phyloP scores from a whole-genome alignment of 2,113 vertebrate genomes.

The Origma solitaria region DNA sequence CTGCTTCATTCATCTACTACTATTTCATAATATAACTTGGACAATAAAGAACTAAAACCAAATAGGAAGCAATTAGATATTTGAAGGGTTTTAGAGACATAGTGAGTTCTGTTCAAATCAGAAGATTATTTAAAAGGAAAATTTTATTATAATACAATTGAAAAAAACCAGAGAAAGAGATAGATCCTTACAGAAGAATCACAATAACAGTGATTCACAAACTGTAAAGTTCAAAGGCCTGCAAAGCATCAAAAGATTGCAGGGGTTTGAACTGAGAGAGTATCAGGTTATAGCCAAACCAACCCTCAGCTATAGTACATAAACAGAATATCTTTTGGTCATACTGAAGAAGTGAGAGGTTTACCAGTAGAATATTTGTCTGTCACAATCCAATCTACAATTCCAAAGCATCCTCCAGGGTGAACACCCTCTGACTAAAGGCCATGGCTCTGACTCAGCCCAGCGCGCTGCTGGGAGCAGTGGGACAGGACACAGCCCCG shows the following conservation, averaged over 20 bases:
- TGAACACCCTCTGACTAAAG: not conserved
- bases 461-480: not conserved
- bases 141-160: not conserved
- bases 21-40: not conserved
- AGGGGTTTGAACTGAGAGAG: not conserved
- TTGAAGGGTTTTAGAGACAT: not conserved
- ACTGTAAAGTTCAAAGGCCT: not conserved
- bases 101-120: not conserved
- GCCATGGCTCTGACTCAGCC: not conserved
- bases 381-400: not conserved
- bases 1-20: not conserved
- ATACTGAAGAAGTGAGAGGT: not conserved
- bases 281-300: not conserved
- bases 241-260: not conserved
- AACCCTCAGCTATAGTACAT: accelerated
- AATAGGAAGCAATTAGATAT: not conserved
- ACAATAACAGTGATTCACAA: not conserved
- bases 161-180: not conserved
- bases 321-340: not conserved
- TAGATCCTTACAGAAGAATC: not conserved
- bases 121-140: not conserved
- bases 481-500: not conserved
- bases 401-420: not conserved
- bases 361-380: not conserved
- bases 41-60: not conserved